Conservation (phyloP, 2,888 invertebrate species). For the Caenorhabditis doughertyi region DNA sequence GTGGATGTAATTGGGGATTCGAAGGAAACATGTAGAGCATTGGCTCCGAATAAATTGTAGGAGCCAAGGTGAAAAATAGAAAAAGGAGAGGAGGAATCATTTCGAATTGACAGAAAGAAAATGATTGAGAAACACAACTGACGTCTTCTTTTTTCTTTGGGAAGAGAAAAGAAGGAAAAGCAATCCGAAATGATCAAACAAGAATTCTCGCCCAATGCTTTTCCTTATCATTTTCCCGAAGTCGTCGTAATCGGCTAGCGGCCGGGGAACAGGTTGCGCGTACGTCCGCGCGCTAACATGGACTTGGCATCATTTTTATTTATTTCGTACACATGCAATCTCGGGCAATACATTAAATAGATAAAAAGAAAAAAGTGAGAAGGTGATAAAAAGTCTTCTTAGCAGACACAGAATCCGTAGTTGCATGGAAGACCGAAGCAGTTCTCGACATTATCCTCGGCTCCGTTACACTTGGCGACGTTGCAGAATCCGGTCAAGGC, state of each 20-base stretch:
- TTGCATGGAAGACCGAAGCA: conserved; percentile 66
- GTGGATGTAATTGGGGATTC: conserved; percentile 65
- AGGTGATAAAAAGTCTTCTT: background rate
- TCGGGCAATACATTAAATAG: conserved; percentile 8
- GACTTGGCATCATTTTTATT: conserved; percentile 33
- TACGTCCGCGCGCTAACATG: conserved; percentile 11
- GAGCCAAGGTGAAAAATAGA: conserved; percentile 9
- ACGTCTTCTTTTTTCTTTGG: background rate
- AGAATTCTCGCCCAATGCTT: conserved; percentile 26
- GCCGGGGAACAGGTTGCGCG: background rate
- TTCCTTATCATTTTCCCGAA: conserved; percentile 9
- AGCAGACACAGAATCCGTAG: conserved; percentile 64
- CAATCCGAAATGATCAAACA: conserved; percentile 18
- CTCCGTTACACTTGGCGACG: conserved; percentile 58
- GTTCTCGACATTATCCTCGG: conserved; percentile 49
- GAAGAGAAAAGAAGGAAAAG: background rate
- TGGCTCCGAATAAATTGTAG: conserved; percentile 49
- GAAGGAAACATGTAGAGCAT: conserved; percentile 69
- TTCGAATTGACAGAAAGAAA: background rate
- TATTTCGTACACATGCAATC: conserved; percentile 58
- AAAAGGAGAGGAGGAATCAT: conserved; percentile 23
- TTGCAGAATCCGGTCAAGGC: conserved; percentile 63
- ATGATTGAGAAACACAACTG: no score
- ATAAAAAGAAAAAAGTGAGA: background rate
- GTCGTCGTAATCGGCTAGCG: conserved; percentile 3